phyloP scores from a whole-genome alignment of 2,888 invertebrate species.

The Petrolisthes manimaculis region DNA sequence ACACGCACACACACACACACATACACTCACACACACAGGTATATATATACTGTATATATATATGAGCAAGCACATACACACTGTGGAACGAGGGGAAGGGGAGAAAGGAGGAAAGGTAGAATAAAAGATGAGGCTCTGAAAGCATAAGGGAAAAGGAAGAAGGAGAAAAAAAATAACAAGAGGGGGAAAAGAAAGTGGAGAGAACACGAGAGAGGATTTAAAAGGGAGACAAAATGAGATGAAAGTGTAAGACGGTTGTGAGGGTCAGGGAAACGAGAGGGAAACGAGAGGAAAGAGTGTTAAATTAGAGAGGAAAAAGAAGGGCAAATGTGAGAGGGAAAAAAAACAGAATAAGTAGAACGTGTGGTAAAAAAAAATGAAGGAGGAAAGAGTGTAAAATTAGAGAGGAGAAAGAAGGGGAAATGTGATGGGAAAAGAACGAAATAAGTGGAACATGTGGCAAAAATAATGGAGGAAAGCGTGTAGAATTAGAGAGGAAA shows the following conservation, averaged over 20 bases:
- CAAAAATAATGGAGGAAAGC: not conserved
- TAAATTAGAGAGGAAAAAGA: not conserved
- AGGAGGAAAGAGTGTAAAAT: not conserved
- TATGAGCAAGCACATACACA: not conserved
- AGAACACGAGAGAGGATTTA: not conserved
- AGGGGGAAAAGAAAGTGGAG: not conserved
- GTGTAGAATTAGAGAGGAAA: not conserved
- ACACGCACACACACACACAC: too few species aligned
- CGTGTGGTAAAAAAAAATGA: not conserved
- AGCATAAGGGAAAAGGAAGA: not conserved
- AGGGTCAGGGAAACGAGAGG: not conserved
- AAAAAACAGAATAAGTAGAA: too few species aligned
- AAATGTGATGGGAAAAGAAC: not conserved
- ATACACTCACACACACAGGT: not conserved
- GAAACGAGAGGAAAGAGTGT: not conserved
- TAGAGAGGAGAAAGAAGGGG: not conserved
- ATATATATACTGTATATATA: not conserved
- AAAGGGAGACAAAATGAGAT: not conserved
- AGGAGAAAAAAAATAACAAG: not conserved
- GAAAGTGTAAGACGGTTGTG: not conserved
- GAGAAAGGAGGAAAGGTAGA: not conserved
- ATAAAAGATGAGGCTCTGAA: not conserved
- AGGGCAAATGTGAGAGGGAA: not conserved
- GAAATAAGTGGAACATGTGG: not conserved
- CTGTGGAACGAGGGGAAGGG: not conserved